Evolutionary conservation across 2,888 invertebrate species (phyloP).

Genomic region (Pyrochroa serraticornis): DNA sequence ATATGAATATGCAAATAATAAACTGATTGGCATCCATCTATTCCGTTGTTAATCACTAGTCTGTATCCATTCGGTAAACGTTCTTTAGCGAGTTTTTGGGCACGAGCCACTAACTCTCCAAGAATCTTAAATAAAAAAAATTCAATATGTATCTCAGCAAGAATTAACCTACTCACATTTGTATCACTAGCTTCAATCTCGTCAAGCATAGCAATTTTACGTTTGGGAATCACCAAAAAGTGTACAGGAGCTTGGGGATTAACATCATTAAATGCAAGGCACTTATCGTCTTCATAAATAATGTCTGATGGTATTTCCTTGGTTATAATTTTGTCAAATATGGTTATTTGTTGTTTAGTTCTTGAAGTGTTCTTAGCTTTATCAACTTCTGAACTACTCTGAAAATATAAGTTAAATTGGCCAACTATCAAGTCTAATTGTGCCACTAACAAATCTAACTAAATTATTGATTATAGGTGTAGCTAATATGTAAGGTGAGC

Average conservation of each 20-base stretch:
- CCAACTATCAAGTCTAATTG: too few species aligned
- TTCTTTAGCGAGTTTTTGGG: slow-evolving; percentile 68
- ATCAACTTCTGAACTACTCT: slow-evolving; percentile 48
- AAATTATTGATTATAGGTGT: too few species aligned
- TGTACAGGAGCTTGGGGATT: slow-evolving; percentile 83
- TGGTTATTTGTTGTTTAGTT: slow-evolving; percentile 59
- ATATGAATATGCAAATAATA: slow-evolving; percentile 85
- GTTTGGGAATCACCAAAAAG: slow-evolving; percentile 83
- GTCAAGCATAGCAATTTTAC: slow-evolving; percentile 69
- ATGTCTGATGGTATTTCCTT: slow-evolving; percentile 82
- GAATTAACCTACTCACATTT: slow-evolving; percentile 40
- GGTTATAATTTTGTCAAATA: slow-evolving; percentile 80
- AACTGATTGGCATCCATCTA: slow-evolving; percentile 81
- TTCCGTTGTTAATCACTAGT: slow-evolving; percentile 79
- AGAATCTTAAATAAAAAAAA: slow-evolving; percentile 62
- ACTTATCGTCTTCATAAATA: slow-evolving; percentile 80
- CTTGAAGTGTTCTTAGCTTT: slow-evolving; percentile 47
- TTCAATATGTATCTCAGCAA: slow-evolving; percentile 9
- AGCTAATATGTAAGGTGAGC: too few species aligned
- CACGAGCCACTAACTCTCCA: slow-evolving; percentile 74
- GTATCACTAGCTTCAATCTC: slow-evolving; percentile 64
- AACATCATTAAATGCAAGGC: slow-evolving; percentile 82
- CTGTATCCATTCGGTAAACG: slow-evolving; percentile 73
- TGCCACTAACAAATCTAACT: too few species aligned
- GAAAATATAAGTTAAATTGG: too few species aligned